Evolutionary conservation across 92 coral and sea anemone species (phyloP), one percentile per base, ranked within the genome.

Genomic region (Heliopora coerulea): DNA sequence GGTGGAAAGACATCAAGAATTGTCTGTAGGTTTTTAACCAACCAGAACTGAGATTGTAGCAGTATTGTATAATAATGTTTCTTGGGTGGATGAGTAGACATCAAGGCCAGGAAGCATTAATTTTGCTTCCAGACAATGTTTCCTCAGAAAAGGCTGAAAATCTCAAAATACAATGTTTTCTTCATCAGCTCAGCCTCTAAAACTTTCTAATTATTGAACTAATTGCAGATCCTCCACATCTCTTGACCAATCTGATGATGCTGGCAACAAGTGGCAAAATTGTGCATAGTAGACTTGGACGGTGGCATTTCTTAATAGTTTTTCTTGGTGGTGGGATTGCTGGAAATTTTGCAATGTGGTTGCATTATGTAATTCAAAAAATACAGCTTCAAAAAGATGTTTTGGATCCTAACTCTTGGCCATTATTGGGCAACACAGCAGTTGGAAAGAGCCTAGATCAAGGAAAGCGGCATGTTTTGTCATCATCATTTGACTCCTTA

Each of bases 271-370:
- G 80, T 72, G 97, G 97, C n/a, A 80, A 76, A 54, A 75, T 72
- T 41, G 85, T 92, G 30, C 97, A 92, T 57, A 65, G 72, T 17
- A 75, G 68, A 18, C 83, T 84, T 80, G 97, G 97, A 26, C 90
- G 96, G 3, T 65, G 59, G 62, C 97, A 92, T 64, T 62, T 90
- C 26, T 59, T 90, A 48, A 61, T 81, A 11, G 74, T 86, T 30
- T 90, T 92, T 67, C 24, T 87, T 59, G 96, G 97, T 56, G 97
- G 97, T 19, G 97, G 97, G 13, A 80, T 88, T 1, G 65, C 88
- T 24, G 97, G 97, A 13, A 90, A 91, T 65, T 54, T 83, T 11
- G 79, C 92, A 19, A 96, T 90, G 59, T 76, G 86, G 63, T 68
- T 88, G 11, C 83, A 79, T 49, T 92, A 89, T 68, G 25, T 87